These are phyloP conservation scores for Pristionchus maxplancki DNA, from an alignment of 2,888 invertebrate genomes.

Conservation along the genomic window DNA sequence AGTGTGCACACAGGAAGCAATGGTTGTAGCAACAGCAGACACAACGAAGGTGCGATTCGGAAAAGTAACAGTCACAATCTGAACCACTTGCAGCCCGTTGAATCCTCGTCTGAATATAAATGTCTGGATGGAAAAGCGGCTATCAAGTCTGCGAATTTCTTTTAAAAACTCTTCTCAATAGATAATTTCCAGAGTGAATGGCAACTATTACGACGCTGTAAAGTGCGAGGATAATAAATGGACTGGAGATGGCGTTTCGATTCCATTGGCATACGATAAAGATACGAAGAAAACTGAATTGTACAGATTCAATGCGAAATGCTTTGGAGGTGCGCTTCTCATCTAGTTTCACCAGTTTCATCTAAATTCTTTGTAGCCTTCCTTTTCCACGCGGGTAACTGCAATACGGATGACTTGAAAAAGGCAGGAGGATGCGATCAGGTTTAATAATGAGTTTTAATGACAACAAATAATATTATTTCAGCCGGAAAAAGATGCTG, in stretches of 20 bases:
- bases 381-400: background rate
- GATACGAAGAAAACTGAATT: background rate
- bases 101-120: background rate
- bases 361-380: background rate
- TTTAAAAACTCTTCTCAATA: no score
- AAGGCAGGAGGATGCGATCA: background rate
- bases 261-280: background rate
- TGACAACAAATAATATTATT: background rate
- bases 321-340: background rate
- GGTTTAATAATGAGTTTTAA: background rate
- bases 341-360: no score
- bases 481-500: background rate
- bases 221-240: background rate
- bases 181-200: background rate
- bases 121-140: background rate
- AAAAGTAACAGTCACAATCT: background rate
- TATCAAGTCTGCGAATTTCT: background rate
- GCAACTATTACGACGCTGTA: background rate
- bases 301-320: background rate
- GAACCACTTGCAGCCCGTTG: background rate
- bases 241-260: background rate
- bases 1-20: background rate
- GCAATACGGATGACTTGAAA: background rate
- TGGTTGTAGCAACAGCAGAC: background rate
- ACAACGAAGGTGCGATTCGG: background rate